Evolutionary conservation across 2,888 invertebrate genomes (phyloP).

Genomic region (Athrips mouffetella): DNA sequence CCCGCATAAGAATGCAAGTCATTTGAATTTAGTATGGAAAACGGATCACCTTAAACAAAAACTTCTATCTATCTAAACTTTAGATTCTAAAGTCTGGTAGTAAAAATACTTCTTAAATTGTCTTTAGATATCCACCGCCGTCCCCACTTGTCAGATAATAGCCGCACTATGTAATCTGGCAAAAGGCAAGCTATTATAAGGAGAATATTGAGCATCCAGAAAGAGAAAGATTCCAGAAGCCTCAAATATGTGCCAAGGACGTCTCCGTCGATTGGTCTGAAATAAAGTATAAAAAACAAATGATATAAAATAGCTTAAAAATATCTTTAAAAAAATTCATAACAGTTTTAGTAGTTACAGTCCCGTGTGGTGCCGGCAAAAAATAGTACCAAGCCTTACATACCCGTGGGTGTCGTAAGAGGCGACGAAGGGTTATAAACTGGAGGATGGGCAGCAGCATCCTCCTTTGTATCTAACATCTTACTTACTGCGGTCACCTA

Average conservation of each 20-base stretch:
- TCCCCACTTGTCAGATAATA: conserved; percentile 44
- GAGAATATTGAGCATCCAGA: conserved; percentile 79
- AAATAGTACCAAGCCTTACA: too few species aligned
- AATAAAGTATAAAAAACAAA: conserved; percentile 11
- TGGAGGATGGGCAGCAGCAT: too few species aligned
- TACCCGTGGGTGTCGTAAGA: too few species aligned
- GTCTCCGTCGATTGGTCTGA: conserved; percentile 69
- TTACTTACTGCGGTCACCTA: too few species aligned
- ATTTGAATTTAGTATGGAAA: too few species aligned
- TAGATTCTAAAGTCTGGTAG: conserved; percentile 36
- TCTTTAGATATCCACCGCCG: conserved; percentile 12
- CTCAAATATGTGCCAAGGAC: conserved; percentile 80
- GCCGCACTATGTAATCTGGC: conserved; percentile 71
- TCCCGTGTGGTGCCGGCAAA: too few species aligned
- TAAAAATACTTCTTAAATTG: conserved; percentile 29
- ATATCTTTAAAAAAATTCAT: too few species aligned
- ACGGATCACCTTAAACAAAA: not conserved
- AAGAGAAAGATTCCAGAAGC: conserved; percentile 75
- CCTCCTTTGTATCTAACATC: too few species aligned
- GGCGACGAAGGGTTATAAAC: too few species aligned
- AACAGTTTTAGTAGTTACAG: too few species aligned
- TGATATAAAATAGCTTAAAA: too few species aligned
- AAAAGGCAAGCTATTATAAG: conserved; percentile 69
- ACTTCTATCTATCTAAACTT: not conserved
- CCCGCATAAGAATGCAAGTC: too few species aligned